Evolutionary conservation across 2,113 vertebrate genomes (phyloP), one percentile per base, ranked within the genome.

Genomic region (Uria aalge): DNA sequence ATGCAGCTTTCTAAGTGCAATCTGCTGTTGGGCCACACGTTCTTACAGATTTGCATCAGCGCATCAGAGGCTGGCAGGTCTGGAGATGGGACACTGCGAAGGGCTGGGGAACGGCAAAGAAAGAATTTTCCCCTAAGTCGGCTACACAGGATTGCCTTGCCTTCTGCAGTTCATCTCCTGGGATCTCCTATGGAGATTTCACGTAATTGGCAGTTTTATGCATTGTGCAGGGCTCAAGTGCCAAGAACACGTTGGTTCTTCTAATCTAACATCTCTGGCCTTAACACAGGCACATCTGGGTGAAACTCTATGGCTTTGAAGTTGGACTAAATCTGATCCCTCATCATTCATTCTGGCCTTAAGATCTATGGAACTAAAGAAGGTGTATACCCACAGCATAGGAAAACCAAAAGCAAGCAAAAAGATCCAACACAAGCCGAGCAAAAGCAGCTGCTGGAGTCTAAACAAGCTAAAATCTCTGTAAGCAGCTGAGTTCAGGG

Each of bases 381-480:
- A 60, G 5, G 3, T 34, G n/a, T 23, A 47, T 13, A 64, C 4
- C 22, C 41, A 55, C 24, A 77, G 20, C 43, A 43, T 0, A 76
- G 21, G 38, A 79, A 76, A 88, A 82, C 16, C 26, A 85, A 83
- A 88, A 80, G 34, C 12, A 92, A 73, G 40, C n/a, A 77, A 83
- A 82, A 85, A 88, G 50, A 53, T 32, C 45, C 18, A 90, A 48
- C 32, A 85, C 9, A 29, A 83, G 38, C 50, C 6, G 18, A 83
- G 90, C 24, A 91, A 92, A 85, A 83, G 83, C 63, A 83, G 67
- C 32, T 74, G 53, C 38, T 80, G 50, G 67, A 94, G 18, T 43
- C 52, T 73, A 76, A 94, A 89, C 57, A 96, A 85, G n/a, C 9
- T 53, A 80, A 91, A 93, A 69, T 43, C 13, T 66, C 47, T 74